Evolutionary conservation across 2,888 invertebrate genomes (phyloP), one percentile per base, ranked within the genome.

Genomic region (Malthinus seriepunctatus): DNA sequence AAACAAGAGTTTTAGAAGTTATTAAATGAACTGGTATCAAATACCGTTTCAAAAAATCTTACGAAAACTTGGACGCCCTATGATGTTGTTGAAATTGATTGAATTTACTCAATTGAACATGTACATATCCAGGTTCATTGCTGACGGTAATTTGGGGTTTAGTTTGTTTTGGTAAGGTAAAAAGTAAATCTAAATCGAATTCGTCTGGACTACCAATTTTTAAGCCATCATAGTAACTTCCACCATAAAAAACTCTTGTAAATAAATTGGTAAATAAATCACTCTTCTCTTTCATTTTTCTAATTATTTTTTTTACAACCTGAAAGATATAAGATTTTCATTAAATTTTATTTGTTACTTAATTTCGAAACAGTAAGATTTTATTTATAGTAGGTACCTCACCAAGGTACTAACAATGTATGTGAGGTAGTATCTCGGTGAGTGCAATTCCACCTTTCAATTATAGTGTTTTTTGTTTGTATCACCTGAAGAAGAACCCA

Each of bases 191-290:
- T 71, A 86, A 78, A 68, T 87, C 87, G 64, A 82, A 87, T 67
- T 87, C 87, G 60, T 84, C 82, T 12, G 86, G 82, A 55, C 80
- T 79, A 2, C 81, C 80, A 0, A 86, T 81, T 72, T 84, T 84
- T 23, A 86, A 79, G 9, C 80, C 79, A 66, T 87, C 86, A 60
- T 82, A 85, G 34, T 80, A 86, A 67, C 86, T 86, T 8, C 87
- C 87, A 0, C 83, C 84, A 63, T 79, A 84, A 57, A 80, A 76
- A 1, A 76, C 74, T 23, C 60, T 66, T 42, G 67, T 62, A 45
- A 58, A 80, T 33, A 73, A 56, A 14, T 59, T 70, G 1, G 60
- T 61, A 56, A 81, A 81, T 1, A 79, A 56, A 3, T 57, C 7
- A 64, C 74, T 70, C n/a, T 63, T 65, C 6, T 57, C 33, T 63